Conservation (phyloP, 2,797 vertebrate species). For the Etheostoma perlongum region DNA sequence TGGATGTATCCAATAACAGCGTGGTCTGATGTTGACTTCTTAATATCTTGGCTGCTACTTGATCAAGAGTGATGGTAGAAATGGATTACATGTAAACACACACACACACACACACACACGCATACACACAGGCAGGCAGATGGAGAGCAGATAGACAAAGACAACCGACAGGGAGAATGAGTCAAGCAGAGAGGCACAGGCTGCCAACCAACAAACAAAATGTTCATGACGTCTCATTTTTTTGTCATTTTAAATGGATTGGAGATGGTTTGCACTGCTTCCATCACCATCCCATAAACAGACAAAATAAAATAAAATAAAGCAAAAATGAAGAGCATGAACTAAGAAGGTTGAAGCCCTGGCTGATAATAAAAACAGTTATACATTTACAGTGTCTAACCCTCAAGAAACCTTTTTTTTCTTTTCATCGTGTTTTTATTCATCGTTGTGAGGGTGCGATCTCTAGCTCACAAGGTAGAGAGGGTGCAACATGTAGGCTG, state of each 20-base stretch:
- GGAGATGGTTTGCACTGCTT: constrained; percentile 39
- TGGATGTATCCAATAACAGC: constrained; percentile 24
- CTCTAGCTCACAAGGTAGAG: too few species aligned
- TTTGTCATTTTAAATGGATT: constrained; percentile 29
- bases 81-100: constrained; percentile 38
- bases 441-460: neutral
- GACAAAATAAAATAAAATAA: constrained; percentile 13
- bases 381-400: neutral
- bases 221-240: constrained; percentile 23
- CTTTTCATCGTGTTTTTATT: neutral
- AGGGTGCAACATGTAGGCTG: too few species aligned
- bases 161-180: constrained; percentile 18
- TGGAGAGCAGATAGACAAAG: constrained; percentile 38
- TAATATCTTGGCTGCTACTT: constrained; percentile 36
- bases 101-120: constrained; percentile 8
- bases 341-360: neutral
- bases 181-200: constrained; percentile 25
- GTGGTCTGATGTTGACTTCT: constrained; percentile 16
- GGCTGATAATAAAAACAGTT: neutral
- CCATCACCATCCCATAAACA: constrained; percentile 24
- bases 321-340: constrained; percentile 14
- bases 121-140: constrained; percentile 39
- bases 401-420: neutral
- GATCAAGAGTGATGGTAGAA: constrained; percentile 27
- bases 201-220: constrained; percentile 43